These are phyloP conservation scores for Chaetura pelagica DNA, from an alignment of 2,113 vertebrate species.

Conservation along the genomic window DNA sequence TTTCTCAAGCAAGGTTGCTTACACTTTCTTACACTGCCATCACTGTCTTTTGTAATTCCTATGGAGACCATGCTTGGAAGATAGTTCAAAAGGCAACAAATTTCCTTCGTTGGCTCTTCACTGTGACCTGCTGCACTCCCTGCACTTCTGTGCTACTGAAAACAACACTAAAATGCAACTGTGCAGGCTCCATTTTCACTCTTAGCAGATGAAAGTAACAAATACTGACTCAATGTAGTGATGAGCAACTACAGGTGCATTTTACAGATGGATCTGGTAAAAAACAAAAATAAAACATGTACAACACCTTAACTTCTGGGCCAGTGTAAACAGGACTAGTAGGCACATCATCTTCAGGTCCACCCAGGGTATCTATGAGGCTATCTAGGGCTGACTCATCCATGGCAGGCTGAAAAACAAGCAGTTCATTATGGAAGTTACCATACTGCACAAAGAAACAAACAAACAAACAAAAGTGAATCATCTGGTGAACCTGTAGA, in stretches of 20 bases:
- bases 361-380: conserved; percentile 74
- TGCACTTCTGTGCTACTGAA: background rate
- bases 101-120: background rate
- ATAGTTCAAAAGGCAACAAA: background rate
- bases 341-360: conserved; percentile 58
- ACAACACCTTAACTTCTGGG: conserved; percentile 69
- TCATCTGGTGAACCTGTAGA: background rate
- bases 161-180: background rate
- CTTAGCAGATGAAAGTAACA: background rate
- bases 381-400: conserved; percentile 76
- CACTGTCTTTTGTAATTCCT: background rate
- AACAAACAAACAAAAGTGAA: background rate
- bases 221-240: background rate
- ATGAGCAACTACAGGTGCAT: background rate
- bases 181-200: background rate
- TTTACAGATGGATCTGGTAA: background rate
- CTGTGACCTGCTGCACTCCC: background rate
- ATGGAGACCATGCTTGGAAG: background rate
- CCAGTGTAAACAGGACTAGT: conserved; percentile 69
- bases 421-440: background rate
- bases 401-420: conserved; percentile 64
- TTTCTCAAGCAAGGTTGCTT: background rate
- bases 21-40: accelerated
- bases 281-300: background rate
- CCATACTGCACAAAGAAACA: background rate